These are phyloP conservation scores for Acridotheres tristis DNA, from an alignment of 2,797 vertebrate species.

Conservation along the genomic window DNA sequence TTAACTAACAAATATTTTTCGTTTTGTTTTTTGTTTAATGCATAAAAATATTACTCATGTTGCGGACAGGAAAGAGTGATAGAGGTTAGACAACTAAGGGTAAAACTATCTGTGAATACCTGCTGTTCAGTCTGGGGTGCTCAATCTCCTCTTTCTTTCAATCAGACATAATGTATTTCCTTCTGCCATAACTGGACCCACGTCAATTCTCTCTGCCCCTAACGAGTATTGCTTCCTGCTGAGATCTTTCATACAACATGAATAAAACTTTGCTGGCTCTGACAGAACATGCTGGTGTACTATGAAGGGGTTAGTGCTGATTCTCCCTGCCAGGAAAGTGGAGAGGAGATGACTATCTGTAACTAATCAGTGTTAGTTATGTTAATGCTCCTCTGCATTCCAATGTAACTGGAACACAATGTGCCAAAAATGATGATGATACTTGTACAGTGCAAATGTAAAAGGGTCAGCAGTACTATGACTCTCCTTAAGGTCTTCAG, in stretches of 20 bases:
- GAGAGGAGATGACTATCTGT: background rate
- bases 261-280: background rate
- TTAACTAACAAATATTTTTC: background rate
- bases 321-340: background rate
- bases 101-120: background rate
- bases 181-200: background rate
- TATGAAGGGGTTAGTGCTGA: background rate
- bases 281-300: background rate
- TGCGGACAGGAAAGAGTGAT: background rate
- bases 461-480: background rate
- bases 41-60: background rate
- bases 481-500: background rate
- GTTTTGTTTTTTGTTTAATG: background rate
- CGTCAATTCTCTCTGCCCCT: background rate
- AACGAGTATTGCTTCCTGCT: background rate
- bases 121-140: background rate
- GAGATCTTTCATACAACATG: background rate
- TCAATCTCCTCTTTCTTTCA: background rate
- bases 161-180: background rate
- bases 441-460: background rate
- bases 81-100: background rate
- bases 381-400: background rate
- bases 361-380: background rate
- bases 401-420: background rate
- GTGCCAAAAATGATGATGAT: background rate